These are phyloP conservation scores for Anguilla marmorata DNA, from an alignment of 2,797 vertebrate genomes.

Conservation along the genomic window DNA sequence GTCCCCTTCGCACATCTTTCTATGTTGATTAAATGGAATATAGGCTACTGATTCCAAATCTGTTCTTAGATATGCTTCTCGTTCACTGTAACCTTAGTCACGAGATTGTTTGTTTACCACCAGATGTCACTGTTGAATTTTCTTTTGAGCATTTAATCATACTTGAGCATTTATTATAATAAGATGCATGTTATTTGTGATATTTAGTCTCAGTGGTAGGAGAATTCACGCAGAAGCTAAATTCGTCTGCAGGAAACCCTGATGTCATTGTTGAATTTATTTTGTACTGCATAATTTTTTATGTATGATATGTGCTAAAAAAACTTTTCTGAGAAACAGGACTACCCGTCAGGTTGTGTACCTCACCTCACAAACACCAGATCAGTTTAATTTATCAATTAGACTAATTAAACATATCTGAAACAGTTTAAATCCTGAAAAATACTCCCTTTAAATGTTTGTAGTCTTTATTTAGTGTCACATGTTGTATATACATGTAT, in stretches of 20 bases:
- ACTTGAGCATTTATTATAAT: not conserved
- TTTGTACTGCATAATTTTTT: not conserved
- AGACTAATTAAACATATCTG: too few relatives aligned
- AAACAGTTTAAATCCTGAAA: too few relatives aligned
- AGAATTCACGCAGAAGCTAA: not conserved
- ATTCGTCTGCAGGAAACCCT: not conserved
- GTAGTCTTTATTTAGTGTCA: not conserved
- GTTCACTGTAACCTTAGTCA: not conserved
- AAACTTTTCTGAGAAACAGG: not conserved
- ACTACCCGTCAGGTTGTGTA: not conserved
- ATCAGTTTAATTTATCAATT: too few relatives aligned
- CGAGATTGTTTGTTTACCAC: not conserved
- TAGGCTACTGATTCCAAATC: not conserved
- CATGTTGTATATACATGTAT: not conserved
- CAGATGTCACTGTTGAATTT: conserved; percentile 3
- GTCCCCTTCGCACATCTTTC: not conserved
- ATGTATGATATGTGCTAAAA: not conserved
- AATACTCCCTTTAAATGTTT: too few relatives aligned
- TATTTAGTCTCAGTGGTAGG: not conserved
- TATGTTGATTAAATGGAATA: not conserved
- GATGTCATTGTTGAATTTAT: not conserved
- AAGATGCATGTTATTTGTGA: not conserved
- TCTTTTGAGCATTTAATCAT: not conserved
- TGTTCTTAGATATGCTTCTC: not conserved
- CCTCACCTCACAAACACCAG: too few relatives aligned